Conservation (phyloP, 2,113 vertebrate genomes). For the Eclectus roratus region DNA sequence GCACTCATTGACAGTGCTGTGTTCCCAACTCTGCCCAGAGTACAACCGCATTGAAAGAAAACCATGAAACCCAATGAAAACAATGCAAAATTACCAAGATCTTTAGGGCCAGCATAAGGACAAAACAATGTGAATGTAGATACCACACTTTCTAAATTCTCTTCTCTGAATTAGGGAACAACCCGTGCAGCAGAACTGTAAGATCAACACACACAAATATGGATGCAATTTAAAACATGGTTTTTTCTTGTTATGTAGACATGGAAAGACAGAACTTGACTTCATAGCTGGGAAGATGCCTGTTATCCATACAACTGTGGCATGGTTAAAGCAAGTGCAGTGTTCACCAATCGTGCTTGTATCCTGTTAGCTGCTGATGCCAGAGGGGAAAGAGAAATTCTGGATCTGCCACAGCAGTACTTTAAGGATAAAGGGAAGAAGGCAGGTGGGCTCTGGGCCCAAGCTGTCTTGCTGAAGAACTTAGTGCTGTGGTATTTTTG, state of each 20-base stretch:
- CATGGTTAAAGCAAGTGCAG: neutral
- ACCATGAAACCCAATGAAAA: neutral
- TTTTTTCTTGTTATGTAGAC: neutral
- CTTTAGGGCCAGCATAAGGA: neutral
- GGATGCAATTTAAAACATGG: neutral
- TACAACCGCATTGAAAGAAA: neutral
- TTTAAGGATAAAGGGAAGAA: neutral
- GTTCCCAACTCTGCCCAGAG: neutral
- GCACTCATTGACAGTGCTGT: neutral
- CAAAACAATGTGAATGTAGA: neutral
- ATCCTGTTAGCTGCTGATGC: neutral
- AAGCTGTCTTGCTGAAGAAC: neutral
- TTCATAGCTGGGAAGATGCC: neutral
- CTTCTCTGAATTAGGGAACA: neutral
- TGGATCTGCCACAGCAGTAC: neutral
- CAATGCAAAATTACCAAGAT: neutral
- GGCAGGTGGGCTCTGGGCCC: neutral
- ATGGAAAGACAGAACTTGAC: neutral
- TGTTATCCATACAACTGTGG: neutral
- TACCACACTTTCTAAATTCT: neutral
- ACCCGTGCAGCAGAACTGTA: neutral
- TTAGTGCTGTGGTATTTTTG: neutral
- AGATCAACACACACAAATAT: neutral
- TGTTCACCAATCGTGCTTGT: neutral
- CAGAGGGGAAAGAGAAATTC: neutral